Evolutionary conservation across 2,113 vertebrate genomes (phyloP), one percentile per base, ranked within the genome.

Genomic region (Sylvilagus bachmani): DNA sequence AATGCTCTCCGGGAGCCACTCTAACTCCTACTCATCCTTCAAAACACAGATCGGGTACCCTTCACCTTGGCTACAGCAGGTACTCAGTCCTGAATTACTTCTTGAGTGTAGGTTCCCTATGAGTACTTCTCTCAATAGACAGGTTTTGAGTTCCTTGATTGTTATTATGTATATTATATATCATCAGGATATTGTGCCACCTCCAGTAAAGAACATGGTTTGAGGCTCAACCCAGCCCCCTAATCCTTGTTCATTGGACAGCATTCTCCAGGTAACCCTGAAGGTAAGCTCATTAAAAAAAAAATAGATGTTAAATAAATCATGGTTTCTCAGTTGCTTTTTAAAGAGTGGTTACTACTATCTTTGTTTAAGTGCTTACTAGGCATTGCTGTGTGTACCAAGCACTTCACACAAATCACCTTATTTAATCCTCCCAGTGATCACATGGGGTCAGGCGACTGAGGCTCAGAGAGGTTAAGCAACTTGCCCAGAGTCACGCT

Each of bases 191-290:
- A 16, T 12, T 9, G 6, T 21, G 53, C 84, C 49, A 64, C 58
- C 2, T 22, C n/a, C 7, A 27, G 13, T 4, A 25, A 25, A 38
- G 79, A 64, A 38, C n/a, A 33, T 2, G 1, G 14, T 4, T 10
- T 22, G 11, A 51, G 25, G 11, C 67, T 85, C 31, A n/a, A 66
- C 19, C 31, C 27, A 64, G 78, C 21, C 8, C 5, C 53, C 38
- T 25, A 62, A n/a, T 11, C 69, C n/a, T 66, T 82, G 17, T 17
- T n/a, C 2, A 5, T 61, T 14, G 11, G 7, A 7, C 0, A 0
- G 11, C 25, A 55, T 27, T 64, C 27, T 73, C 27, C 13, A 90
- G 38, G 66, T 22, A 22, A 44, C 36, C 21, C 27, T n/a, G 31
- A 86, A 51, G 0, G 38, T 36, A 12, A 75, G 25, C 61, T 70